A percentile compares a stretch with the other conserved stretches of the same genome.
Conservation (phyloP, 2,797 vertebrate genomes). For the Adrianichthys oophorus region DNA sequence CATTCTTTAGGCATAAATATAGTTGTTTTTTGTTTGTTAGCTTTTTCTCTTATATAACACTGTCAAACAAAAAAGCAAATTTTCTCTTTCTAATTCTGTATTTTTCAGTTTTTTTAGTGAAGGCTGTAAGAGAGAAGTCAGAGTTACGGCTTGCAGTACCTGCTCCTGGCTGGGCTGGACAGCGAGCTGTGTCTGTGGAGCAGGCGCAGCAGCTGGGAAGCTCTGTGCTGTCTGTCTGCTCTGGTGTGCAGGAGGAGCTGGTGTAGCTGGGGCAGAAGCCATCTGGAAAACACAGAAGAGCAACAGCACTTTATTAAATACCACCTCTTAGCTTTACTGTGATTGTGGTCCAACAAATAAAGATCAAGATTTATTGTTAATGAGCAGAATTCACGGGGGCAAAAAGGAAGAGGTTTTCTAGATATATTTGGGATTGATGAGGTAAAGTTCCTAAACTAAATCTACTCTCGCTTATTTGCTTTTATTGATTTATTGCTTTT, state of each 20-base stretch:
- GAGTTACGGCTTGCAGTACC: slow-evolving; percentile 50
- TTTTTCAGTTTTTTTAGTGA: too few species aligned
- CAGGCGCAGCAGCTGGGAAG: slow-evolving; percentile 48
- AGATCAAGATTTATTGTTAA: too few species aligned
- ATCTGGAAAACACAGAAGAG: slow-evolving; percentile 48
- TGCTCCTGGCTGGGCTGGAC: slow-evolving; percentile 61
- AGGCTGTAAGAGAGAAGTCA: too few species aligned
- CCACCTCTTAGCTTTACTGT: not conserved
- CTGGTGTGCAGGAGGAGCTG: slow-evolving; percentile 52
- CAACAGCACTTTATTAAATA: slow-evolving; percentile 7
- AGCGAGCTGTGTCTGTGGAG: slow-evolving; percentile 50
- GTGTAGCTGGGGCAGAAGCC: slow-evolving; percentile 65
- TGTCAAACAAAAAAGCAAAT: not conserved
- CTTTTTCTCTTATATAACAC: not conserved
- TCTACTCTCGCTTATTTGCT: slow-evolving; percentile 7
- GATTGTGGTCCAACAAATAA: slow-evolving; percentile 4
- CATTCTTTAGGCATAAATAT: too few species aligned
- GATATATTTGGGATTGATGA: not conserved
- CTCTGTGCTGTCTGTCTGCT: slow-evolving; percentile 58
- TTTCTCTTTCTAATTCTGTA: too few species aligned
- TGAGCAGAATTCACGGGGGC: too few species aligned
- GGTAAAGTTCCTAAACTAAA: slow-evolving; percentile 3
- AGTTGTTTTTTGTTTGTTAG: not conserved
- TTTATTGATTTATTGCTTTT: not conserved
- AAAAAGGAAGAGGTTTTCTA: too few species aligned